Evolutionary conservation across 2,888 invertebrate genomes (phyloP).

Genomic region (Caprella mutica): DNA sequence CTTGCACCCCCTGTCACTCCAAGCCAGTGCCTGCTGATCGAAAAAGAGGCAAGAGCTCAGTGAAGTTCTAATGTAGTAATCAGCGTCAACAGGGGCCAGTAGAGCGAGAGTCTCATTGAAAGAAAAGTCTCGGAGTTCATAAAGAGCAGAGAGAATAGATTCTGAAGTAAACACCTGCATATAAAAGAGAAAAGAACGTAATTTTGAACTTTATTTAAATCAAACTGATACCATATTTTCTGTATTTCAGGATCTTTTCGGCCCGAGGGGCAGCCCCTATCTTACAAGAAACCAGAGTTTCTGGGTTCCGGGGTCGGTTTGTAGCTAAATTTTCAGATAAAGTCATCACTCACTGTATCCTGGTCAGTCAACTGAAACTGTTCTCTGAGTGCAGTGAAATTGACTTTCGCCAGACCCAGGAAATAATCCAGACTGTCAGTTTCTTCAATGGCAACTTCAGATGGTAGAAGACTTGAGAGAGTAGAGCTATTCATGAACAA

Average conservation of each 20-base stretch:
- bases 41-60: slow-evolving; percentile 40
- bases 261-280: no score
- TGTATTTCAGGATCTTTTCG: no score
- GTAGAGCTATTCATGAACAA: slow-evolving; percentile 19
- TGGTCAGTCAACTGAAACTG: neutral
- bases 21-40: slow-evolving; percentile 36
- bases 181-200: no score
- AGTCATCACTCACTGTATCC: no score
- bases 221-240: no score
- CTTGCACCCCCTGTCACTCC: slow-evolving; percentile 38
- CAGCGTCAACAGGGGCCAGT: slow-evolving; percentile 23
- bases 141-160: neutral
- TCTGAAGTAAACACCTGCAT: neutral
- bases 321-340: no score
- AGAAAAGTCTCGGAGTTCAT: slow-evolving; percentile 2
- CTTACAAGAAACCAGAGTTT: no score
- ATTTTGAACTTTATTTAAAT: no score
- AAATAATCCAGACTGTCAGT: slow-evolving; percentile 13
- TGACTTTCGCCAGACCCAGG: slow-evolving; percentile 18
- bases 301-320: no score
- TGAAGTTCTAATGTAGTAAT: slow-evolving; percentile 39
- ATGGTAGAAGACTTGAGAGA: neutral
- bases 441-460: neutral
- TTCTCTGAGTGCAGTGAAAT: slow-evolving; percentile 3
- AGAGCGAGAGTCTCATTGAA: slow-evolving; percentile 8